Base-by-base conservation (phyloP, 2,113 vertebrate genomes). In the Calypte anna region DNA sequence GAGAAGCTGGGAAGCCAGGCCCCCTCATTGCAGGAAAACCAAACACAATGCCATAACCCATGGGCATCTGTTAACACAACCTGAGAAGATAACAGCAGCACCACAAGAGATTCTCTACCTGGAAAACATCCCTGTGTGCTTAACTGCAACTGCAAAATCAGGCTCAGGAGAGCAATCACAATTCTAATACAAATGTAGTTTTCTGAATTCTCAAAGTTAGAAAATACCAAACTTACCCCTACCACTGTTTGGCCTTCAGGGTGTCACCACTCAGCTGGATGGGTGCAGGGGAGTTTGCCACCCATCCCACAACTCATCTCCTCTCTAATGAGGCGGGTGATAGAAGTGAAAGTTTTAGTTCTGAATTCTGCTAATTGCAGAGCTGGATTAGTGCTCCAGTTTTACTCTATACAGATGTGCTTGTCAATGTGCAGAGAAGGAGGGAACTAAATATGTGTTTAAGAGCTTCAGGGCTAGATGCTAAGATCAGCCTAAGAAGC, bases 251-350 rank as follows among this genome's bases (percentile, higher is more conserved):
- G n/a, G 28, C 63, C 36, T 31, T 28, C 5, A 10, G 48, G 38
- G 57, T 5, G 3, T 36, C 76, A 18, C 43, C 58, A 1, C 31
- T 18, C 27, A 4, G 62, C 36, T 3, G 25, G 1, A 5, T 0
- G 46, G 57, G 12, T 3, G 6, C 31, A 14, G 72, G 57, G 66
- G 36, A 31, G 2, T 6, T 61, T 27, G 53, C 25, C 27, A 6
- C 30, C 68, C 2, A 3, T 5, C 75, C 27, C 5, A 0, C 84
- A 53, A 10, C 3, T 1, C 74, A 24, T 68, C 79, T 22, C 28
- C 63, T n/a, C 85, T 68, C 54, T 43, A 4, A 4, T 0, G 51
- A 74, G 33, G 61, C 51, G 66, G 69, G 11, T 19, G n/a, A 6
- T 3, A 68, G 23, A 33, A 30, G 24, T 5, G 40, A 17, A 38